Base-by-base conservation (phyloP, 2,113 vertebrate species). In the Marmota flaviventris region DNA sequence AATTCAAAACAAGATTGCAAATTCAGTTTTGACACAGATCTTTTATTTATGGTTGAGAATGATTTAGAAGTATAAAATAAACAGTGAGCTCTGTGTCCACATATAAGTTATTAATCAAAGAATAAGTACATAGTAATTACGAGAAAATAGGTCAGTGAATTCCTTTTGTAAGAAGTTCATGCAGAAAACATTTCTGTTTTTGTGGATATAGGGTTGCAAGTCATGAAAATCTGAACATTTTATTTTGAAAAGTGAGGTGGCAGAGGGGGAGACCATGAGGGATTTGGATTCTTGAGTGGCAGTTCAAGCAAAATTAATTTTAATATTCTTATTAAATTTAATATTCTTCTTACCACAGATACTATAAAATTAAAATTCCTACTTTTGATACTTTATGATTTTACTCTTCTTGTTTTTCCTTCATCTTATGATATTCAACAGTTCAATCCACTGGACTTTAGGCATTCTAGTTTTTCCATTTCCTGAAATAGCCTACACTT, bases 141-240 rank as follows among this genome's bases (percentile, higher is more conserved):
- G 84, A 94, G 42, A 77, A 96, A 97, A 69, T 48, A 93, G 39
- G 14, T 24, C 92, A 88, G 58, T 22, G 85, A 72, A 81, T 95
- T 97, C 42, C 42, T 96, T 89, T 84, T 67, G 51, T 84, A 75
- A 82, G 56, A 96, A 95, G 39, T 87, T 89, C 48, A 96, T 79
- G 32, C 45, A 77, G 84, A 95, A 96, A 95, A 5, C 7, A 72
- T 12, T 34, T 77, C 89, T 97, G 58, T 98, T 97, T 97, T 96
- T 97, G 79, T 95, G 65, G 53, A 56, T 95, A 93, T 95, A 97
- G n/a, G 63, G 42, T 94, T 97, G 69, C 81, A 92, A 91, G 51
- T 94, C 87, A 96, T 61, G 83, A 94, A 94, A 94, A 69, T 32
- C 13, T 89, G 91, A 79, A 94, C 24, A 93, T 88, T 93, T 97